phyloP scores from a whole-genome alignment of 2,113 vertebrate species.

The Myrmophylax atrothorax region DNA sequence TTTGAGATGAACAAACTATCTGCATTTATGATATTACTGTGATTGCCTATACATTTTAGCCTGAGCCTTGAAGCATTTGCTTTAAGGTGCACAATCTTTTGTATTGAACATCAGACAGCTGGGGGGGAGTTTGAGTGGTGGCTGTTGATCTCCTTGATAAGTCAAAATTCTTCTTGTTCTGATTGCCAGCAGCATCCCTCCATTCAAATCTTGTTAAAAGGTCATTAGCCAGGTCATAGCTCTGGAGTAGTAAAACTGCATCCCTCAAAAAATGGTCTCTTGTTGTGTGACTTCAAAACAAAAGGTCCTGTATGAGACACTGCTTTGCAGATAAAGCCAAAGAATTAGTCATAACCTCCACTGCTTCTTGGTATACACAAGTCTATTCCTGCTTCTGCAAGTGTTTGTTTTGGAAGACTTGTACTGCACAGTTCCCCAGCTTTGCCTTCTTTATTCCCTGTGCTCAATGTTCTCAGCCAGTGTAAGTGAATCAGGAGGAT shows the following conservation, averaged over 20 bases:
- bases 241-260: background rate
- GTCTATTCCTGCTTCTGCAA: background rate
- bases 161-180: background rate
- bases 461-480: background rate
- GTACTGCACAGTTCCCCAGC: rapidly evolving
- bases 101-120: background rate
- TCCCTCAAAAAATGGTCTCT: background rate
- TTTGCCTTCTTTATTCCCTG: background rate
- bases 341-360: background rate
- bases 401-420: background rate
- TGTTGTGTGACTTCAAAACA: background rate
- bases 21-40: background rate
- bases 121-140: background rate
- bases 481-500: background rate
- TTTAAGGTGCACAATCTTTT: rapidly evolving
- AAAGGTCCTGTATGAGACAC: background rate
- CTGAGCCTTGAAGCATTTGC: background rate
- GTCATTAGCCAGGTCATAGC: background rate
- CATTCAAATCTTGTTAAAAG: background rate
- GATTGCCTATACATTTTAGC: background rate
- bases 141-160: background rate
- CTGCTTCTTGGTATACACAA: rapidly evolving
- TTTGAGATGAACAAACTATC: background rate
- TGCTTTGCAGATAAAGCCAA: background rate
- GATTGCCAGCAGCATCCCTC: background rate